These are phyloP conservation scores for Hecatera dysodea DNA, from an alignment of 2,888 invertebrate genomes.

Conservation along the genomic window DNA sequence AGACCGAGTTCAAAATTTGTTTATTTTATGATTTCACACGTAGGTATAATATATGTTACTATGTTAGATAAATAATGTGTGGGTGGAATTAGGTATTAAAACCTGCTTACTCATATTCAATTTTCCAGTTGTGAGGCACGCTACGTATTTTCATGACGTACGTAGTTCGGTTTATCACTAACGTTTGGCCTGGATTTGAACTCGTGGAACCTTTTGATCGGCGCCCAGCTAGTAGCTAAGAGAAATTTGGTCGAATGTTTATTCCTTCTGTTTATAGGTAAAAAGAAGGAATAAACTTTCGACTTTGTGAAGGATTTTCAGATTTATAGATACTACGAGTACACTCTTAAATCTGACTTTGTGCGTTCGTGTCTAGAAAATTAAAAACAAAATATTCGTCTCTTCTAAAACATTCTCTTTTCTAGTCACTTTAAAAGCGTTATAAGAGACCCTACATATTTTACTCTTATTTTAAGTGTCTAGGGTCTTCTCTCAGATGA, in stretches of 20 bases:
- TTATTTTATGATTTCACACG: constrained; percentile 17
- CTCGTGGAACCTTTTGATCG: not conserved
- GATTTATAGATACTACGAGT: no score
- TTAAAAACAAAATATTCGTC: not conserved
- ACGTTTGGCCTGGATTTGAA: not conserved
- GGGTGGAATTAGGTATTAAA: not conserved
- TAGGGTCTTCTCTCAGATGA: constrained; percentile 15
- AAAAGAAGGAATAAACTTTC: no score
- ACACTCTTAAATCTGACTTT: no score
- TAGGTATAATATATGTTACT: constrained; percentile 1
- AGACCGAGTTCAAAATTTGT: not conserved
- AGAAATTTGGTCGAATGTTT: no score
- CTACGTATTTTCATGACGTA: not conserved
- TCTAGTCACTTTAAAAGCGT: constrained; percentile 6
- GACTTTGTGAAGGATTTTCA: no score
- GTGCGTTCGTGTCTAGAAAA: no score
- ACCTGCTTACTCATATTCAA: not conserved
- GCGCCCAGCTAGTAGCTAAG: not conserved
- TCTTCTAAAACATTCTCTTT: not conserved
- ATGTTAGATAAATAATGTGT: not conserved
- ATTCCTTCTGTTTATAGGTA: no score
- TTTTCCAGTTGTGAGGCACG: not conserved
- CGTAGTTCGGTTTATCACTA: not conserved
- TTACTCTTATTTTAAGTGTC: constrained; percentile 6
- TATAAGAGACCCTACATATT: not conserved